Evolutionary conservation across 2,113 vertebrate genomes (phyloP).

Genomic region (Microtus richardsoni): DNA sequence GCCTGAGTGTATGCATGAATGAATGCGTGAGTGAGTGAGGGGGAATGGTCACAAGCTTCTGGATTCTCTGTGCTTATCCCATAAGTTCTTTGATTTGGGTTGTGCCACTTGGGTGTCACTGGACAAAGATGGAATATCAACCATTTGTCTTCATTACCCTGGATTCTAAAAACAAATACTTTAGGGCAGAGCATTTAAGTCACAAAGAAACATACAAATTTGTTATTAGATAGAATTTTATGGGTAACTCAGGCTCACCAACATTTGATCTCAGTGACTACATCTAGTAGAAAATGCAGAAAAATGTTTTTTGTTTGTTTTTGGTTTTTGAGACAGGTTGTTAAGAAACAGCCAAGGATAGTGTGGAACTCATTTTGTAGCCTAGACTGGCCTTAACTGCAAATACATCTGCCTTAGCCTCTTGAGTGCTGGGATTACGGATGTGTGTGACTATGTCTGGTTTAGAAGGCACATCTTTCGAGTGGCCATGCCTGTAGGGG

Average conservation of each 20-base stretch:
- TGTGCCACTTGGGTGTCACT: neutral
- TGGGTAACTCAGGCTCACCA: constrained; percentile 42
- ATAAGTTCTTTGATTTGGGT: neutral
- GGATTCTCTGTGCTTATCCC: neutral
- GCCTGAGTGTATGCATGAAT: neutral
- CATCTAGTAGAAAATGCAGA: neutral
- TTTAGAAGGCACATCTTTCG: neutral
- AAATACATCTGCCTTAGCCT: neutral
- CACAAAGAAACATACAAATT: neutral
- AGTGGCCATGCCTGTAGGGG: neutral
- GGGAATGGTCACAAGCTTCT: neutral
- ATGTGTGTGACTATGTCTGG: neutral
- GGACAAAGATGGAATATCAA: constrained; percentile 22
- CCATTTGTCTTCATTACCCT: neutral
- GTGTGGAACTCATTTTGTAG: neutral
- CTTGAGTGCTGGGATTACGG: neutral
- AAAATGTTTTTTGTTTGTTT: too few species aligned
- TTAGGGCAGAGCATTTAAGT: neutral
- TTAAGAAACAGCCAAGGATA: neutral
- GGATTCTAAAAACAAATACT: neutral
- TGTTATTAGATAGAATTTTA: neutral
- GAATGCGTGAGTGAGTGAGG: neutral
- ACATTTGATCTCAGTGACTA: constrained; percentile 16
- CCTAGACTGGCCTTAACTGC: neutral
- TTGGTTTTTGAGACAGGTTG: neutral